Conservation (phyloP, 2,113 vertebrate genomes). For the Meriones unguiculatus region DNA sequence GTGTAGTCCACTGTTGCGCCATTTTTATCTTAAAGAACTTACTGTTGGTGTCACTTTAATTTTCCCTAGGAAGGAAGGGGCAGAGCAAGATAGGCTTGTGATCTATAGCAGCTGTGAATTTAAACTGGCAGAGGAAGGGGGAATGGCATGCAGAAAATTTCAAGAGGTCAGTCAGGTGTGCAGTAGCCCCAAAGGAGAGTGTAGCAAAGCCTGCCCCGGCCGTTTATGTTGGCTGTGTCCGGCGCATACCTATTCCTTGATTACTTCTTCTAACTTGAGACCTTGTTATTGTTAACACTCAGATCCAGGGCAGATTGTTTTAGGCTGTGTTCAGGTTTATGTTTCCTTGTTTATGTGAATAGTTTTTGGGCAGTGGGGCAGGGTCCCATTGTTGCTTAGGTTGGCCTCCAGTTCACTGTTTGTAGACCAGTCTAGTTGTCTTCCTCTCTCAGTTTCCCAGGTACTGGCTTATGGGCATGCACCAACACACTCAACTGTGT, state of each 20-base stretch:
- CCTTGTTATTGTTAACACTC: neutral
- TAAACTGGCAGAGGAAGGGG: conserved; percentile 26
- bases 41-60: conserved; percentile 2
- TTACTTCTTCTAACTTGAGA: neutral
- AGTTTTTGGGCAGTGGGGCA: neutral
- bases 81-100: neutral
- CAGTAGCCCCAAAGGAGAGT: conserved; percentile 36
- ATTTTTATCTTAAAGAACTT: neutral
- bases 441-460: neutral
- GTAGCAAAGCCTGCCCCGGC: neutral
- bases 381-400: neutral
- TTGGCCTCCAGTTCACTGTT: neutral
- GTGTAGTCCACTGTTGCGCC: neutral
- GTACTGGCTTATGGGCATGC: neutral
- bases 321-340: neutral
- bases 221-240: neutral
- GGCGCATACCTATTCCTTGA: neutral
- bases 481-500: neutral
- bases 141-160: conserved; percentile 64
- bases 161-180: conserved; percentile 67
- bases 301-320: neutral
- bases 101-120: conserved; percentile 16
- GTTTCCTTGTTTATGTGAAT: conserved; percentile 19
- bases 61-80: conserved; percentile 10
- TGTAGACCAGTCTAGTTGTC: neutral